A percentile compares a stretch with the other conserved stretches of the same genome.
Conservation (phyloP, 2,888 invertebrate genomes). For the Melinaea marsaeus region DNA sequence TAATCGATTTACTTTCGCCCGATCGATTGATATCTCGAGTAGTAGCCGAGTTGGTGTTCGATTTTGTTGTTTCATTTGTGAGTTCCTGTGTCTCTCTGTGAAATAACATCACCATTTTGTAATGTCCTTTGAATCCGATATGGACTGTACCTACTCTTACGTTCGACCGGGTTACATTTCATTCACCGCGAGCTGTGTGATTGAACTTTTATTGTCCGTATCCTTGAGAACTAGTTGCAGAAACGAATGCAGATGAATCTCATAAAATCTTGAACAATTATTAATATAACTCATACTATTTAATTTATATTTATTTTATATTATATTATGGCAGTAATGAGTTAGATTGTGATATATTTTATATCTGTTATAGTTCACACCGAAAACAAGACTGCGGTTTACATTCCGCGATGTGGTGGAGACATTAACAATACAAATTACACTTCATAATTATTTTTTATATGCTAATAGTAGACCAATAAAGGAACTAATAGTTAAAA, state of each 20-base stretch:
- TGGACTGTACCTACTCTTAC: slow-evolving; percentile 33
- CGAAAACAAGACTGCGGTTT: slow-evolving; percentile 5
- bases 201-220: slow-evolving; percentile 58
- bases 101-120: slow-evolving; percentile 34
- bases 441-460: not conserved
- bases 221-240: slow-evolving; percentile 67
- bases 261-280: not conserved
- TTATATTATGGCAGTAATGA: not conserved
- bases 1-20: slow-evolving; percentile 66
- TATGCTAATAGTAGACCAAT: no score
- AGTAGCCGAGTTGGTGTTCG: slow-evolving; percentile 44
- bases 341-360: not conserved
- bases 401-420: not conserved
- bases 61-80: slow-evolving; percentile 39
- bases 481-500: no score
- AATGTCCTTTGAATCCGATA: slow-evolving; percentile 28
- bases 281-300: not conserved
- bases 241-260: slow-evolving; percentile 19
- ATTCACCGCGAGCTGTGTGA: slow-evolving; percentile 68
- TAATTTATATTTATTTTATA: not conserved
- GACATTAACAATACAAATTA: not conserved
- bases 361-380: not conserved
- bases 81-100: slow-evolving; percentile 43
- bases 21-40: slow-evolving; percentile 60
- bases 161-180: slow-evolving; percentile 53